Conservation (phyloP, 2,113 vertebrate genomes). For the Paedocypris sp. region DNA sequence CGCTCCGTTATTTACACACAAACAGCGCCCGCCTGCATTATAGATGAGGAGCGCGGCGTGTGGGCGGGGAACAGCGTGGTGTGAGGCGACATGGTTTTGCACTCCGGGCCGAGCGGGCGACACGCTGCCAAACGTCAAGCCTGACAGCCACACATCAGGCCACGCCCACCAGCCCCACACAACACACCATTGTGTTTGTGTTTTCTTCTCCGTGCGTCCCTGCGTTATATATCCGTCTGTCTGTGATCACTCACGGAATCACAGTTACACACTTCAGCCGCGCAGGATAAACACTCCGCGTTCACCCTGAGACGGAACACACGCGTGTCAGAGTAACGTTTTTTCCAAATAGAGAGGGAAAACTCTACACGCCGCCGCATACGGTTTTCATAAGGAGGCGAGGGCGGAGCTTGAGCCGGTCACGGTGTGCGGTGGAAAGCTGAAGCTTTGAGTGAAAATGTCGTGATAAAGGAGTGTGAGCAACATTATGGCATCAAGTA, state of each 20-base stretch:
- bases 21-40: constrained; percentile 56
- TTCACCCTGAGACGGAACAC: background rate
- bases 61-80: constrained; percentile 72
- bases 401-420: too few relatives aligned
- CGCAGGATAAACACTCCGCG: background rate
- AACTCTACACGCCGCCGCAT: too few relatives aligned
- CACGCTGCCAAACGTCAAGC: constrained; percentile 72
- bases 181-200: too few relatives aligned
- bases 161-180: too few relatives aligned
- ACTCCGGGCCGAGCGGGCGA: constrained; percentile 82
- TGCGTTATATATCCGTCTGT: constrained; percentile 10
- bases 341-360: too few relatives aligned
- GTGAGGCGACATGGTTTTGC: constrained; percentile 95
- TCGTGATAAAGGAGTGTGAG: too few relatives aligned
- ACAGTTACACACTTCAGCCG: constrained; percentile 6
- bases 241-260: constrained; percentile 1
- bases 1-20: constrained; percentile 22
- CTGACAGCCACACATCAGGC: constrained; percentile 62
- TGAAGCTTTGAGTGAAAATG: too few relatives aligned
- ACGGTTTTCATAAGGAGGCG: too few relatives aligned
- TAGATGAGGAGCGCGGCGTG: constrained; percentile 70
- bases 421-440: too few relatives aligned
- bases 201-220: constrained; percentile 6
- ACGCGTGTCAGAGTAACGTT: background rate
- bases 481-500: too few relatives aligned